Evolutionary conservation across 2,888 invertebrate species (phyloP).

Genomic region (Tipula confusa): DNA sequence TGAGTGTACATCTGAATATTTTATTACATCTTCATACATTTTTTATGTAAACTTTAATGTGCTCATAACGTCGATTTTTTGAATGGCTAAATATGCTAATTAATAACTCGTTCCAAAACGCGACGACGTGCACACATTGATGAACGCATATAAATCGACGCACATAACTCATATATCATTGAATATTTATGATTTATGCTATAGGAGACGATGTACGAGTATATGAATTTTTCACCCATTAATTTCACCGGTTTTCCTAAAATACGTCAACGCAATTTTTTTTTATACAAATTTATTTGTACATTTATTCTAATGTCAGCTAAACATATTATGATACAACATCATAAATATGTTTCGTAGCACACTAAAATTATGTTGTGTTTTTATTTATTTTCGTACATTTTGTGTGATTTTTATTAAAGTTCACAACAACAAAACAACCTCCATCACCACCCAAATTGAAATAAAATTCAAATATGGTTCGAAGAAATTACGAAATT

Average conservation of each 20-base stretch:
- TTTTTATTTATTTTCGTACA: background rate
- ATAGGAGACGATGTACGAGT: too few species aligned
- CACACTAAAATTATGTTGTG: background rate
- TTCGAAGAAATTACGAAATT: background rate
- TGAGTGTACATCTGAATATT: background rate
- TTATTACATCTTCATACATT: background rate
- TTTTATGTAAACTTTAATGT: background rate
- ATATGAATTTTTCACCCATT: background rate
- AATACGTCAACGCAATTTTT: background rate
- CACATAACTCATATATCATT: background rate
- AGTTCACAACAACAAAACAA: background rate
- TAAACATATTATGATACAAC: background rate
- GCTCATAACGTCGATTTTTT: background rate
- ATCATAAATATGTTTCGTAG: background rate
- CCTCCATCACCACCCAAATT: background rate
- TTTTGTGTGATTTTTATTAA: background rate
- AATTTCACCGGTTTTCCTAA: background rate
- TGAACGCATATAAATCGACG: too few species aligned
- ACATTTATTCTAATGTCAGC: background rate
- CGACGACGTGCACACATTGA: too few species aligned
- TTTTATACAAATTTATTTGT: too few species aligned
- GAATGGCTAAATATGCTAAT: too few species aligned
- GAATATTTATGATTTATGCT: too few species aligned
- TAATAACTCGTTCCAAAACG: too few species aligned
- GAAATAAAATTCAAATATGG: constrained; percentile 3